Conservation (phyloP, 2,797 vertebrate genomes). For the Amblyraja radiata region DNA sequence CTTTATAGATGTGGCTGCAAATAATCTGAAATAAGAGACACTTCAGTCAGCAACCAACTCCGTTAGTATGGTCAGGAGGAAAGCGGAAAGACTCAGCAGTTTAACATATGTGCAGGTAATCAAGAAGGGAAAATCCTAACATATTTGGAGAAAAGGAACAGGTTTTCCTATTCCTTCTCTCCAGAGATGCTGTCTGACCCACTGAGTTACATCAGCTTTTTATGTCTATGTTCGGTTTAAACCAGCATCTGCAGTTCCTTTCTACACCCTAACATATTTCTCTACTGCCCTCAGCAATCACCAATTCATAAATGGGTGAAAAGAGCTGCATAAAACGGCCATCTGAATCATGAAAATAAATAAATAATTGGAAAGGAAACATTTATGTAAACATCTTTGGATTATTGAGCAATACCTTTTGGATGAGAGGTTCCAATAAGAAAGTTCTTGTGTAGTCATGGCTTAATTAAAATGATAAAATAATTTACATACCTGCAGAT, state of each 20-base stretch:
- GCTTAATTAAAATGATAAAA: not conserved
- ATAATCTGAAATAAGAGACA: not conserved
- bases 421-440: not conserved
- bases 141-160: not conserved
- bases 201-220: too few relatives aligned
- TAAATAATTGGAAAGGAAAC: not conserved
- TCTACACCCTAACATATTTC: too few relatives aligned
- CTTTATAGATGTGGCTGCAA: not conserved
- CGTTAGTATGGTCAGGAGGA: not conserved
- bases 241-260: too few relatives aligned
- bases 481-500: slow-evolving; percentile 69
- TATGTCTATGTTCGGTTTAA: too few relatives aligned
- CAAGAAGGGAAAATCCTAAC: not conserved
- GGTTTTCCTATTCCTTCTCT: too few relatives aligned
- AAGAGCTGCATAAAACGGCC: not conserved
- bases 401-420: not conserved
- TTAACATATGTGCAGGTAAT: not conserved
- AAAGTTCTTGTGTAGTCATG: not conserved
- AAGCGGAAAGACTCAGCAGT: not conserved
- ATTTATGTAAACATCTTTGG: not conserved
- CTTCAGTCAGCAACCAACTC: not conserved
- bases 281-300: not conserved
- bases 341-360: not conserved
- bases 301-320: not conserved
- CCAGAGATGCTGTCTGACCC: too few relatives aligned